A percentile compares a stretch with the other conserved stretches of the same genome.
Conservation (phyloP, 2,888 invertebrate species). For the Cryptus armator region DNA sequence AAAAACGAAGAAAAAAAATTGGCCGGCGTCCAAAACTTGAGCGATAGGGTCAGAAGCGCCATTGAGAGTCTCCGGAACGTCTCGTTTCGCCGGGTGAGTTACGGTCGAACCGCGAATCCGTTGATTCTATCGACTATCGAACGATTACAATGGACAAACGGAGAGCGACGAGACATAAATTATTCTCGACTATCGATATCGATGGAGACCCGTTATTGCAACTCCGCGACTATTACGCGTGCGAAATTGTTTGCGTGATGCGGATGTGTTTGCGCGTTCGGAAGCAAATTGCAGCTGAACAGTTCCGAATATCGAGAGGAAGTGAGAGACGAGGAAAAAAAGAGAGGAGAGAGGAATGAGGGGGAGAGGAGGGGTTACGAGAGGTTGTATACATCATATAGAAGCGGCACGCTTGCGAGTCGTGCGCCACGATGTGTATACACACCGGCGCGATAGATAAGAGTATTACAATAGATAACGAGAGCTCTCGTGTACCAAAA, state of each 20-base stretch:
- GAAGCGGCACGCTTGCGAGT: slow-evolving; percentile 30
- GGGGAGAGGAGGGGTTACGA: neutral
- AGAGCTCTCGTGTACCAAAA: slow-evolving; percentile 15
- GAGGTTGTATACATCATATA: neutral
- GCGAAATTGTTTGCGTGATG: slow-evolving; percentile 22
- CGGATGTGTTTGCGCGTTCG: slow-evolving; percentile 21
- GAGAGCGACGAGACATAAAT: slow-evolving; percentile 19
- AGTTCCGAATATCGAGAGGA: slow-evolving; percentile 39
- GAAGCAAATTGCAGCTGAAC: slow-evolving; percentile 41
- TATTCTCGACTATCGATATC: slow-evolving; percentile 11
- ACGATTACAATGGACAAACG: slow-evolving; percentile 35
- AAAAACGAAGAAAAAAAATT: slow-evolving; percentile 12
- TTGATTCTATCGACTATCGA: slow-evolving; percentile 27
- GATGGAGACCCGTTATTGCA: neutral
- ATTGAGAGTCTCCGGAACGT: slow-evolving; percentile 34
- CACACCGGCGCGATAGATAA: slow-evolving; percentile 48
- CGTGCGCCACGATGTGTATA: slow-evolving; percentile 26
- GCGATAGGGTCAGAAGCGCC: slow-evolving; percentile 20
- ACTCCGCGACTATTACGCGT: neutral
- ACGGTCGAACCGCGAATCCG: slow-evolving; percentile 26
- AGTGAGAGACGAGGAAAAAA: slow-evolving; percentile 10
- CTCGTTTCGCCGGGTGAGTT: slow-evolving; percentile 51
- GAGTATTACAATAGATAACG: slow-evolving; percentile 56
- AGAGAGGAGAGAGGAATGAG: neutral
- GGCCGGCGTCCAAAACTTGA: slow-evolving; percentile 45